Evolutionary conservation across 2,888 invertebrate species (phyloP).

Genomic region (Philhelius pedissequus): DNA sequence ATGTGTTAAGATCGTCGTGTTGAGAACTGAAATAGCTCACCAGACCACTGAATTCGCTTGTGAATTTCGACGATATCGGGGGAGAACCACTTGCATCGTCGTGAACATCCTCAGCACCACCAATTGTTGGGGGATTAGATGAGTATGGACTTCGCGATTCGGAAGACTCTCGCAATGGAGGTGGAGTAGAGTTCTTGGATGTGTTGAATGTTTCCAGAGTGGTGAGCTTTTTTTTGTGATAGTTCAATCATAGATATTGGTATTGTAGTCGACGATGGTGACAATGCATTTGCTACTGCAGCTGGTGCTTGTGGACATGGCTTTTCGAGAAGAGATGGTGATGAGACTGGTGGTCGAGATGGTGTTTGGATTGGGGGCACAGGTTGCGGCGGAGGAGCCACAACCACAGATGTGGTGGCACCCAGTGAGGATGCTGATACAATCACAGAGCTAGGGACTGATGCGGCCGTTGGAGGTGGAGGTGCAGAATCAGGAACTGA

Average conservation of each 20-base stretch:
- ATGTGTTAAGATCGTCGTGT: slow-evolving; percentile 91
- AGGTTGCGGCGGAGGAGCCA: slow-evolving; percentile 8
- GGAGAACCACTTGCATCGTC: slow-evolving; percentile 66
- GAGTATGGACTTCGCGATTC: slow-evolving; percentile 73
- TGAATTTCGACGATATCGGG: slow-evolving; percentile 71
- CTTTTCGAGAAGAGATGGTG: slow-evolving; percentile 67
- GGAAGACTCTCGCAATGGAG: slow-evolving; percentile 72
- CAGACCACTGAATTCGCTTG: slow-evolving; percentile 92
- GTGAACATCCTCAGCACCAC: slow-evolving; percentile 65
- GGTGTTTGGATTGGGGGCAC: slow-evolving; percentile 65
- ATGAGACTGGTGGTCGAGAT: slow-evolving; percentile 70
- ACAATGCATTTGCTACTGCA: slow-evolving; percentile 69
- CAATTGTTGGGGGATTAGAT: slow-evolving; percentile 57
- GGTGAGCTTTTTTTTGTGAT: slow-evolving; percentile 75
- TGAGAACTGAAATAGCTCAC: slow-evolving; percentile 96
- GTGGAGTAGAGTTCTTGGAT: slow-evolving; percentile 63
- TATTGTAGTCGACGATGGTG: slow-evolving; percentile 72
- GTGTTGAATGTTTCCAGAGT: slow-evolving; percentile 76
- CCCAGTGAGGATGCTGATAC: slow-evolving; percentile 70
- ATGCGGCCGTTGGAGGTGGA: slow-evolving; percentile 70
- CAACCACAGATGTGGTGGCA: slow-evolving; percentile 59
- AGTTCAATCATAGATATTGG: slow-evolving; percentile 71
- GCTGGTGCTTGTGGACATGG: slow-evolving; percentile 64
- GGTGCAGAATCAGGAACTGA: slow-evolving; percentile 71
- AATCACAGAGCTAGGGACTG: slow-evolving; percentile 70